phyloP scores from a whole-genome alignment of 2,888 invertebrate species.

The Caenorhabditis sinica region DNA sequence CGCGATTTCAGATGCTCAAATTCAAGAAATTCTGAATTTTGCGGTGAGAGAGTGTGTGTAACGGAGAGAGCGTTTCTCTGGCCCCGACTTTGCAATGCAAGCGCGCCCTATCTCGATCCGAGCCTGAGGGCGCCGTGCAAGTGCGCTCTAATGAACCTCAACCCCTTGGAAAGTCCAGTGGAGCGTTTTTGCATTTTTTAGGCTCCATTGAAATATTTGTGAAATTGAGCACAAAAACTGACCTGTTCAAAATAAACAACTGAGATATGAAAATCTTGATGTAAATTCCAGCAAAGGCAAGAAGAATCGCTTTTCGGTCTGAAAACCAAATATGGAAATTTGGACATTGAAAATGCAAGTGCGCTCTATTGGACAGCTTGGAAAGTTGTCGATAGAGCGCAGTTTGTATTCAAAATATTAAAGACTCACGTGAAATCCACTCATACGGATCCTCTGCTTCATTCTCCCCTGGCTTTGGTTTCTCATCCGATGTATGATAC shows the following conservation, averaged over 20 bases:
- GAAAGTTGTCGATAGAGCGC: not conserved
- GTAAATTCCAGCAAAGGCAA: constrained; percentile 46
- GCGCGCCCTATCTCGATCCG: no score
- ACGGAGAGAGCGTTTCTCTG: no score
- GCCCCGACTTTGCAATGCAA: no score
- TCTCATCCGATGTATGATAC: constrained; percentile 40
- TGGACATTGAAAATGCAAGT: not conserved
- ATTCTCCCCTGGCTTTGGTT: constrained; percentile 4
- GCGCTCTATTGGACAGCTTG: constrained; percentile 1
- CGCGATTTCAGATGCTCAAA: no score
- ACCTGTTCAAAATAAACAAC: constrained; percentile 50
- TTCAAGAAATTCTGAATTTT: no score
- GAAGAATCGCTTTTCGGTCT: constrained; percentile 44
- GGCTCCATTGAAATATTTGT: not conserved
- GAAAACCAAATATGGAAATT: not conserved
- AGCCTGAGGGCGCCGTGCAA: no score
- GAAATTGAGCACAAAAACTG: not conserved
- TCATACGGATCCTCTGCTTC: constrained; percentile 53
- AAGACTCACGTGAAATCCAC: constrained; percentile 57
- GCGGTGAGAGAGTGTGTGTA: no score
- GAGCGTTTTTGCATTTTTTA: not conserved
- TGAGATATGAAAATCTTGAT: constrained; percentile 50
- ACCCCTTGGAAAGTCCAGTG: no score
- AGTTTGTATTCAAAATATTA: not conserved
- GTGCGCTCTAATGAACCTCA: no score